Conservation (phyloP, 2,113 vertebrate genomes). For the Pelecanus crispus region DNA sequence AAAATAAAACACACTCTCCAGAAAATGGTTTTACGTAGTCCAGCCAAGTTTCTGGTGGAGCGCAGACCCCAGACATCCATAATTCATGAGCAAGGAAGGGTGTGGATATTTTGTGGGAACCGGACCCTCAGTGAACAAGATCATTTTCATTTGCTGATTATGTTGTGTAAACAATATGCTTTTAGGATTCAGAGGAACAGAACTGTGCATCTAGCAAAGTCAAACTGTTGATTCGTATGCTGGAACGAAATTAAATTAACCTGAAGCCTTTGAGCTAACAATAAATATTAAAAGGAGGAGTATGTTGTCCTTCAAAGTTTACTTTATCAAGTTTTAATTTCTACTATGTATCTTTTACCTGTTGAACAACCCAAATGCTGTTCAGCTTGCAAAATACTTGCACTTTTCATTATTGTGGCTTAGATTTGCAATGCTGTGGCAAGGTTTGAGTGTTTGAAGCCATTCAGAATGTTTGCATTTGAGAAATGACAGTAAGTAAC, state of each 20-base stretch:
- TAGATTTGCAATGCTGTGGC: background rate
- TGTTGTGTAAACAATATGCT: conserved; percentile 32
- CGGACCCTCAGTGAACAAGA: conserved; percentile 16
- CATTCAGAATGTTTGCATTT: background rate
- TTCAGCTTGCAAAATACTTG: background rate
- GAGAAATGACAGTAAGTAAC: background rate
- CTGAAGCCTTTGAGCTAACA: background rate
- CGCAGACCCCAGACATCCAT: conserved; percentile 44
- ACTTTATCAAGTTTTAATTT: background rate
- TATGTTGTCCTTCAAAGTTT: background rate
- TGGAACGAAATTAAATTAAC: conserved; percentile 8
- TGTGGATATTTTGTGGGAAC: conserved; percentile 59
- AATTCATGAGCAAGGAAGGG: conserved; percentile 56
- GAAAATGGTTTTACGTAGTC: conserved; percentile 35
- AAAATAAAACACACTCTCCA: conserved; percentile 47
- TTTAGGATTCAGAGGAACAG: conserved; percentile 20
- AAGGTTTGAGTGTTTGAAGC: background rate
- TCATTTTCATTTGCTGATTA: conserved; percentile 58
- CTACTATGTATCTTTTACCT: background rate
- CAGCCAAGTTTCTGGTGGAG: conserved; percentile 59
- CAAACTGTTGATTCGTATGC: background rate
- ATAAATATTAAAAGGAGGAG: background rate
- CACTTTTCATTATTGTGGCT: background rate
- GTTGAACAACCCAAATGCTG: background rate
- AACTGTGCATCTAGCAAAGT: conserved; percentile 2